Evolutionary conservation across 2,888 invertebrate genomes (phyloP).

Genomic region (Drosophila mimica): DNA sequence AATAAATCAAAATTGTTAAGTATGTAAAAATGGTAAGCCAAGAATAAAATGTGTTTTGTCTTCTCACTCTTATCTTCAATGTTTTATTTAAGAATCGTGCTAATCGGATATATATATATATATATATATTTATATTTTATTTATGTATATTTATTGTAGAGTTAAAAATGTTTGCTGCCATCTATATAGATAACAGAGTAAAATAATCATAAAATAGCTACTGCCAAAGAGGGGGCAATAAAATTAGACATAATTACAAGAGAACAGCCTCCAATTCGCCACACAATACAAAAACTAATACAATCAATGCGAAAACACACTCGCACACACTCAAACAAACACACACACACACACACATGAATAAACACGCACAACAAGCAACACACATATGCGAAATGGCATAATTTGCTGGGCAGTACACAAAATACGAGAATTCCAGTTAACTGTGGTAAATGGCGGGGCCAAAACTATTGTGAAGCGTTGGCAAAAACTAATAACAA

Average conservation of each 20-base stretch:
- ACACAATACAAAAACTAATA: slow-evolving; percentile 34
- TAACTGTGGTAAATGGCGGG: slow-evolving; percentile 44
- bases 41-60: no score
- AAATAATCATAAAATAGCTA: slow-evolving; percentile 42
- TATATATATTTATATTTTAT: background rate
- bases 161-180: slow-evolving; percentile 1
- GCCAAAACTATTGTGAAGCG: slow-evolving; percentile 58
- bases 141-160: background rate
- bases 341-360: slow-evolving; percentile 9
- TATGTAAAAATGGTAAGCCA: background rate
- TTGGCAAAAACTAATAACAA: slow-evolving; percentile 62
- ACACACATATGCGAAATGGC: slow-evolving; percentile 56
- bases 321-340: slow-evolving; percentile 15
- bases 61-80: no score
- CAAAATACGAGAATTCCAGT: slow-evolving; percentile 57
- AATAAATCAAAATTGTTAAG: background rate
- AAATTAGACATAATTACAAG: slow-evolving; percentile 79
- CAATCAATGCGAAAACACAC: slow-evolving; percentile 41
- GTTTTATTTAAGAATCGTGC: background rate
- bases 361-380: slow-evolving; percentile 8
- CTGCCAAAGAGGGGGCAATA: slow-evolving; percentile 43
- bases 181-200: slow-evolving; percentile 6
- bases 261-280: slow-evolving; percentile 37
- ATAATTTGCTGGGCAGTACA: slow-evolving; percentile 70
- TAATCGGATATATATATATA: background rate